phyloP scores from a whole-genome alignment of 2,797 vertebrate species.

The Peromyscus eremicus region DNA sequence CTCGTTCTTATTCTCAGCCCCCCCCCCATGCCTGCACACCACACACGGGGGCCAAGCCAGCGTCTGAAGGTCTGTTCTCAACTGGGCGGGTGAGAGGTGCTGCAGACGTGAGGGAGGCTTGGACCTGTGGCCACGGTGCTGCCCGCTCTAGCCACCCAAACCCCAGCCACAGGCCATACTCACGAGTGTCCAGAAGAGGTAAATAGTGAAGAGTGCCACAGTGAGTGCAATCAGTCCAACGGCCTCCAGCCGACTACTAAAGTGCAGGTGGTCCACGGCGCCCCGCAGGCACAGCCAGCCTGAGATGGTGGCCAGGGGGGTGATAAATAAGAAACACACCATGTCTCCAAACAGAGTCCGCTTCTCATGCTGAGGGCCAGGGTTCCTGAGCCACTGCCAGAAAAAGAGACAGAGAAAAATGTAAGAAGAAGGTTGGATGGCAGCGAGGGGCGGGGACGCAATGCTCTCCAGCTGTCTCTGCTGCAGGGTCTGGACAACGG shows the following conservation, averaged over 20 bases:
- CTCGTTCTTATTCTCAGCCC: neutral
- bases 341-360: slow-evolving; percentile 93
- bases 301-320: slow-evolving; percentile 92
- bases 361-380: slow-evolving; percentile 92
- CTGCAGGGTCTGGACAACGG: neutral
- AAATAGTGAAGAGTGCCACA: slow-evolving; percentile 94
- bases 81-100: neutral
- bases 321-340: slow-evolving; percentile 95
- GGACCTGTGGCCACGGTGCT: neutral
- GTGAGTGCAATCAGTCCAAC: slow-evolving; percentile 94
- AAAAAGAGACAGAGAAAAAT: slow-evolving; percentile 78
- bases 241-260: slow-evolving; percentile 93
- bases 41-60: neutral
- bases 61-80: neutral
- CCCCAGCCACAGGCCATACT: slow-evolving; percentile 78
- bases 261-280: slow-evolving; percentile 93
- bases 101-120: neutral
- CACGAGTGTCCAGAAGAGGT: slow-evolving; percentile 95
- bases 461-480: neutral
- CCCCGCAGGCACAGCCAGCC: slow-evolving; percentile 94
- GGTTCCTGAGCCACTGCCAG: slow-evolving; percentile 91
- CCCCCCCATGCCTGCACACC: neutral
- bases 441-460: neutral
- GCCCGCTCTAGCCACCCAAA: neutral
- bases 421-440: slow-evolving; percentile 20